Percentiles rank a stretch among this genome's conserved stretches.
Conservation (phyloP, 2,797 vertebrate species). For the Rhincodon typus region DNA sequence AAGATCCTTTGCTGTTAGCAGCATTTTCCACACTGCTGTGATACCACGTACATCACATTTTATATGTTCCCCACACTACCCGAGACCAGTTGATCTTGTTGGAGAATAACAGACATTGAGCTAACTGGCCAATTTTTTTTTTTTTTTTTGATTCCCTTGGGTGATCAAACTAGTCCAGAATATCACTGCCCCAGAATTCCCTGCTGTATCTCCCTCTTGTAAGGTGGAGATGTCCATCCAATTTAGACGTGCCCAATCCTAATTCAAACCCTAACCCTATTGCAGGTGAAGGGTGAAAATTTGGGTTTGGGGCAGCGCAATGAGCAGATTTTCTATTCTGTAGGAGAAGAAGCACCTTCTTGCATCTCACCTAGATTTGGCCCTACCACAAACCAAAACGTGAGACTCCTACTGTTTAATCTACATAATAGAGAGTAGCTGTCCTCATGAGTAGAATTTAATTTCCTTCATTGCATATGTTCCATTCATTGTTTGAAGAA, state of each 20-base stretch:
- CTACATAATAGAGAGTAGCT: not conserved
- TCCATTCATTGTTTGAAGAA: not conserved
- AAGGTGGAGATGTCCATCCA: not conserved
- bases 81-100: not conserved
- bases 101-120: too few relatives aligned
- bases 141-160: not conserved
- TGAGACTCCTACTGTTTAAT: not conserved
- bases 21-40: not conserved
- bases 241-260: not conserved
- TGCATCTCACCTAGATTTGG: not conserved
- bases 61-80: not conserved
- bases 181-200: not conserved
- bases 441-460: not conserved
- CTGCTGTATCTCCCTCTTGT: not conserved
- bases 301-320: too few relatives aligned
- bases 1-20: not conserved
- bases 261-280: not conserved
- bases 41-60: not conserved
- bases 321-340: not conserved
- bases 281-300: too few relatives aligned
- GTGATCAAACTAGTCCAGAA: not conserved
- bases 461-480: not conserved
- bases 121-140: too few relatives aligned
- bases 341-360: not conserved
- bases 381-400: too few relatives aligned